These are phyloP conservation scores for Candidula unifasciata DNA, from an alignment of 2,888 invertebrate species.

Conservation along the genomic window DNA sequence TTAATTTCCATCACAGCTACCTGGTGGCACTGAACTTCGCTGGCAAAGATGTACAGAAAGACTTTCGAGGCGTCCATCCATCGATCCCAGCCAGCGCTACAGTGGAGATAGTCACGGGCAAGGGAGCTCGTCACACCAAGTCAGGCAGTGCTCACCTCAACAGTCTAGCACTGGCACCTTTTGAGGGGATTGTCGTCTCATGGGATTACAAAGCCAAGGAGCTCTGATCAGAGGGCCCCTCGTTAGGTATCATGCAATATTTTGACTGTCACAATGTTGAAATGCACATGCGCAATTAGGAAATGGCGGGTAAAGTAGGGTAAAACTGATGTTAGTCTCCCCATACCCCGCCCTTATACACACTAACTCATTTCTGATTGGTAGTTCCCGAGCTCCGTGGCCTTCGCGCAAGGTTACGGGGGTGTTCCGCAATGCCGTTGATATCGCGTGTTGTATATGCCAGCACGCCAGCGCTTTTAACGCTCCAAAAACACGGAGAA, in stretches of 20 bases:
- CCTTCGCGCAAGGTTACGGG: no score
- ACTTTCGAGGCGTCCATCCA: constrained; percentile 61
- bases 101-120: constrained; percentile 62
- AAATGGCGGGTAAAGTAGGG: no score
- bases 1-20: constrained; percentile 60
- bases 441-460: no score
- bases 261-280: background rate
- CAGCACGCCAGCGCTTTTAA: no score
- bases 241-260: background rate
- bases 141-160: constrained; percentile 60
- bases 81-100: constrained; percentile 60
- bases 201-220: constrained; percentile 73
- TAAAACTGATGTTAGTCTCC: no score
- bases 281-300: no score
- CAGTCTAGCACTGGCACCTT: constrained; percentile 62
- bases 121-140: constrained; percentile 51
- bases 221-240: constrained; percentile 51
- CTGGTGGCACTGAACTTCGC: constrained; percentile 73
- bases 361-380: no score
- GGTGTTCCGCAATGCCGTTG: no score
- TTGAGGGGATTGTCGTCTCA: constrained; percentile 70
- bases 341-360: no score
- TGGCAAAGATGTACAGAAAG: constrained; percentile 56
- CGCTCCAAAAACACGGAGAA: no score
- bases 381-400: no score